A percentile compares a stretch with the other conserved stretches of the same genome.
Conservation (phyloP, 2,113 vertebrate species). For the Typhlomys cinereus region DNA sequence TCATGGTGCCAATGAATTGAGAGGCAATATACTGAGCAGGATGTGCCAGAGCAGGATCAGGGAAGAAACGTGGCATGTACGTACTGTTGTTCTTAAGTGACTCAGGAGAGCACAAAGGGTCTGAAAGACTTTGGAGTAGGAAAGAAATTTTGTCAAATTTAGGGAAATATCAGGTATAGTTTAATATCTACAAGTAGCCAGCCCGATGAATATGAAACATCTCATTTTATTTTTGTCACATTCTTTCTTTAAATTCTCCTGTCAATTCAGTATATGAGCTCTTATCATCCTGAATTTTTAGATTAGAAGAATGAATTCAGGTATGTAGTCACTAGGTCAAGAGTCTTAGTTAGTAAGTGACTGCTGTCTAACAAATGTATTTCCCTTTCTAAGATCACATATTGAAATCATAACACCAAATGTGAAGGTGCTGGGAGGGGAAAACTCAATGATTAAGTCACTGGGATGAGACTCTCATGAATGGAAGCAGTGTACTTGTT, state of each 20-base stretch:
- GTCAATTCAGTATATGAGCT: background rate
- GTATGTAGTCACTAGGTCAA: background rate
- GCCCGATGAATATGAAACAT: background rate
- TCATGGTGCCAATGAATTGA: background rate
- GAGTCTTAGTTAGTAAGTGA: background rate
- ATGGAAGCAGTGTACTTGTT: background rate
- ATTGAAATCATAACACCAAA: background rate
- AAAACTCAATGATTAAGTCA: background rate
- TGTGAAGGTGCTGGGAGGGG: background rate
- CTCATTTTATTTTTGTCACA: background rate
- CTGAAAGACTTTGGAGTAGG: background rate
- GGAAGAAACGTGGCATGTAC: background rate
- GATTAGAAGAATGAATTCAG: background rate
- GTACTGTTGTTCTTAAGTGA: background rate
- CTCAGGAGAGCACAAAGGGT: background rate
- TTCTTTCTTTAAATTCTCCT: constrained; percentile 20
- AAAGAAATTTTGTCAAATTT: background rate
- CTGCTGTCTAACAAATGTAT: background rate
- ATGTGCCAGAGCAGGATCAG: background rate
- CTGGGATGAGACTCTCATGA: background rate
- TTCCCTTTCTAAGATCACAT: background rate
- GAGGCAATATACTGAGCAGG: background rate
- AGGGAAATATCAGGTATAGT: background rate
- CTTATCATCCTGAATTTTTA: constrained; percentile 19
- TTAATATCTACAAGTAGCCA: background rate